Evolutionary conservation across 2,888 invertebrate species (phyloP).

Genomic region (Hyalella azteca): DNA sequence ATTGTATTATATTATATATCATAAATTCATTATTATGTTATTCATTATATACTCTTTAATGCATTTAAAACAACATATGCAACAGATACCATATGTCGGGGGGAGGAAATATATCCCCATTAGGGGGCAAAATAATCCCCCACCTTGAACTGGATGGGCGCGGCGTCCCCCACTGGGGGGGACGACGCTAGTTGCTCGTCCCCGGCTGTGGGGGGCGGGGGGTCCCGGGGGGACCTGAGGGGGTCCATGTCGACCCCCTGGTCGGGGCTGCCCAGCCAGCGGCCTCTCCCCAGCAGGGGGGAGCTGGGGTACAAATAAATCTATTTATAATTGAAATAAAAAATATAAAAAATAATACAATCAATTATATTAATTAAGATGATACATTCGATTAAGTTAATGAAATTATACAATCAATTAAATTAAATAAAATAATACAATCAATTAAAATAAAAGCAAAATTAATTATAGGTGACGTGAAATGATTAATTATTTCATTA

Average conservation of each 20-base stretch:
- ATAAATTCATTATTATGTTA: neutral
- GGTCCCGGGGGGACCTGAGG: neutral
- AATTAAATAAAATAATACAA: no score
- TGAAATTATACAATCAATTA: no score
- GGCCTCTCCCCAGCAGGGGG: neutral
- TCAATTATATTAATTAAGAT: no score
- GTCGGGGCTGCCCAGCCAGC: slow-evolving; percentile 45
- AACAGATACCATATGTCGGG: neutral
- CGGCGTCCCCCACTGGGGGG: slow-evolving; percentile 36
- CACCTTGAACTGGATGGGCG: slow-evolving; percentile 43
- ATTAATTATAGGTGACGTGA: no score
- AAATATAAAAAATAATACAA: no score
- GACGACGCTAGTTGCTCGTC: slow-evolving; percentile 29
- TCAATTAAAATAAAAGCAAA: no score
- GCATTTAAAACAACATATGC: neutral
- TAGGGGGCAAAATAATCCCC: neutral
- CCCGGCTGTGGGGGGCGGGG: slow-evolving; percentile 6
- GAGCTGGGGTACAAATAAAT: no score
- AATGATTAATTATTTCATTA: no score
- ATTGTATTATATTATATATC: neutral
- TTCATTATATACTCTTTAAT: neutral
- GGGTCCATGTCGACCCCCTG: slow-evolving; percentile 45
- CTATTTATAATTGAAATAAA: no score
- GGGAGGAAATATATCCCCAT: neutral
- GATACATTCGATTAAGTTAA: no score